A percentile compares a stretch with the other conserved stretches of the same genome.
These are phyloP conservation scores for Oligia fasciuncula DNA, from an alignment of 2,888 invertebrate genomes.

Conservation along the genomic window DNA sequence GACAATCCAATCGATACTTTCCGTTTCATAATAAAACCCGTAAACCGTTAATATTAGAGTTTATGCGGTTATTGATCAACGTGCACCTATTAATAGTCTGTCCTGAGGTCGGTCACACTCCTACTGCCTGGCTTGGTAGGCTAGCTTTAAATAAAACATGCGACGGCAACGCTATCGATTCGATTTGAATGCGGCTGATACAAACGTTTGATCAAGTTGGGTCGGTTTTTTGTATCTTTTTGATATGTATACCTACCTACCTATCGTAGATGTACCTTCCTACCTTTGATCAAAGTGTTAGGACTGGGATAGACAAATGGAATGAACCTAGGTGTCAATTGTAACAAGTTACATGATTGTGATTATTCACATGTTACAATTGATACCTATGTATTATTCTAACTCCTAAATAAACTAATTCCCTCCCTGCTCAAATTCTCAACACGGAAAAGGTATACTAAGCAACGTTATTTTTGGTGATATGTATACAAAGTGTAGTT, in stretches of 20 bases:
- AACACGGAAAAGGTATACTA: not conserved
- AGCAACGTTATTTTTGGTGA: not conserved
- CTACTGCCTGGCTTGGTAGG: not conserved
- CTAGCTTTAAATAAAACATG: slow-evolving; percentile 61
- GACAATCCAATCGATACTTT: not conserved
- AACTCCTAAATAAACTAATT: not conserved
- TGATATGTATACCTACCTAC: not conserved
- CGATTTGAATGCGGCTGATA: slow-evolving; percentile 41
- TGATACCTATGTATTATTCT: too few relatives aligned
- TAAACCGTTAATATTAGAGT: slow-evolving; percentile 11
- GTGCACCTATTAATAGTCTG: slow-evolving; percentile 55
- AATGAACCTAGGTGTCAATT: not conserved
- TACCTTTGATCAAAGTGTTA: slow-evolving; percentile 18
- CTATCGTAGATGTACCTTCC: not conserved
- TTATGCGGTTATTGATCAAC: slow-evolving; percentile 50
- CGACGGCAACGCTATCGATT: slow-evolving; percentile 56
- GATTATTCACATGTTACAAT: too few relatives aligned
- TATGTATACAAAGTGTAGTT: not conserved
- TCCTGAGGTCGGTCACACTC: slow-evolving; percentile 41
- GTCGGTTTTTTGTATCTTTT: slow-evolving; percentile 19
- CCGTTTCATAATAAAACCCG: not conserved
- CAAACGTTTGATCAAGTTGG: slow-evolving; percentile 21
- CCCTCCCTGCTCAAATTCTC: not conserved
- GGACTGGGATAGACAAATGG: not conserved
- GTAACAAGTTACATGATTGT: too few relatives aligned